Evolutionary conservation across 1,140 invertebrate genomes (phyloP).

Genomic region (Euwallacea similis): DNA sequence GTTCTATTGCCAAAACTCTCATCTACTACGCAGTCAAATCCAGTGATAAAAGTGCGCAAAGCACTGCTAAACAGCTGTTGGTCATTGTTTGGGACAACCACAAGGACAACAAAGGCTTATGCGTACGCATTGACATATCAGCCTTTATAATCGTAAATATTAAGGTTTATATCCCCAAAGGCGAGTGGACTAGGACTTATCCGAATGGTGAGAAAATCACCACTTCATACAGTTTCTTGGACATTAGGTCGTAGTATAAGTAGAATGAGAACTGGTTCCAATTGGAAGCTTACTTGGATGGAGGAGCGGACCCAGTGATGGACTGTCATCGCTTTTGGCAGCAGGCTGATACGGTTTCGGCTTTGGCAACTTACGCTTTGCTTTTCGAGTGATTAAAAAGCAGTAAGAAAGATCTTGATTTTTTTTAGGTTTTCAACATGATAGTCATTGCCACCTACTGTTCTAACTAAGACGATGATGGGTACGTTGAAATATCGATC

Average conservation of each 20-base stretch:
- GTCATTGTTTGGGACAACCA: slow-evolving; percentile 28
- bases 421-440: too few species aligned
- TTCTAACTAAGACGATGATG: too few species aligned
- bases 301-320: slow-evolving; percentile 27
- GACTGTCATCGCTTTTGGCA: slow-evolving; percentile 37
- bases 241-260: slow-evolving; percentile 35
- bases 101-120: slow-evolving; percentile 27
- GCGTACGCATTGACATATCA: slow-evolving; percentile 16
- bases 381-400: slow-evolving; percentile 18
- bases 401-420: too few species aligned
- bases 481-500: too few species aligned
- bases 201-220: slow-evolving; percentile 34
- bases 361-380: slow-evolving; percentile 31
- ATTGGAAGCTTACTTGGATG: slow-evolving; percentile 30
- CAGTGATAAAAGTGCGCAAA: slow-evolving; percentile 20
- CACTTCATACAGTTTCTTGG: slow-evolving; percentile 17
- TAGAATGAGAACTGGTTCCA: slow-evolving; percentile 34
- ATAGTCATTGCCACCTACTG: too few species aligned
- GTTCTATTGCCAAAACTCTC: slow-evolving; percentile 30
- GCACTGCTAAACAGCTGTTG: slow-evolving; percentile 28
- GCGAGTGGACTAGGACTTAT: slow-evolving; percentile 34
- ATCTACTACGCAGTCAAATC: slow-evolving; percentile 37
- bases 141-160: slow-evolving; percentile 14
- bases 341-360: slow-evolving; percentile 32
- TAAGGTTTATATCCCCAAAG: slow-evolving; percentile 31